Base-by-base conservation (phyloP, 2,888 invertebrate genomes). In the Xestia c-nigrum region DNA sequence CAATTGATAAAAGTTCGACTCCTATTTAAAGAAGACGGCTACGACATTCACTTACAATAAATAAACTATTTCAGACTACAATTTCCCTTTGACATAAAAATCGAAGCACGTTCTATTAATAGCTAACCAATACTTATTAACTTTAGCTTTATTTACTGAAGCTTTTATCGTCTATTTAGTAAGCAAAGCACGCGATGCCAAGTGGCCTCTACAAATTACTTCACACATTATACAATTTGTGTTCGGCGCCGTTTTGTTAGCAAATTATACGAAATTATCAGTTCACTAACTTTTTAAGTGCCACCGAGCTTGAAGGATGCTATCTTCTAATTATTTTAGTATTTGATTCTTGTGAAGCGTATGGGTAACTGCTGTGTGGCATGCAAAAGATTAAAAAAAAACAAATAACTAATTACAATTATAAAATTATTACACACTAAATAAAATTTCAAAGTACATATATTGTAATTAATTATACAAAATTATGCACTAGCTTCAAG, bases 221-320 rank as follows among this genome's bases (percentile, higher is more conserved):
- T 88, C 84, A 84, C 88, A 88, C 88, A 78, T 88, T 85, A 82
- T 78, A 81, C 81, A 83, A 85, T 85, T 83, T 83, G 72, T 75
- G 80, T 74, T 78, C 55, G 63, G 47, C 66, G 63, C 68, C 68
- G 79, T 73, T 84, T 72, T 73, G 82, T 83, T 81, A 84, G 85
- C 80, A 84, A 81, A 87, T 85, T 88, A 81, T 71, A 43, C 50
- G 12, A 74, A 83, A 76, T 80, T 84, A 87, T 84, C 81, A 78
- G 73, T 76, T 79, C 64, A 76, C 67, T 78, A 24, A 59, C 55
- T 74, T 72, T 70, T 46, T 57, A 40, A 71, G 61, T 71, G 70
- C 66, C 52, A 47, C n/a, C 46, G 63, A 59, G 67, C 47, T 79
- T 69, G 77, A 71, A 79, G 61, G 31, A 59, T 57, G 16, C 57